Evolutionary conservation across 1,140 invertebrate species (phyloP).

Genomic region (Drosophila tsacasi): DNA sequence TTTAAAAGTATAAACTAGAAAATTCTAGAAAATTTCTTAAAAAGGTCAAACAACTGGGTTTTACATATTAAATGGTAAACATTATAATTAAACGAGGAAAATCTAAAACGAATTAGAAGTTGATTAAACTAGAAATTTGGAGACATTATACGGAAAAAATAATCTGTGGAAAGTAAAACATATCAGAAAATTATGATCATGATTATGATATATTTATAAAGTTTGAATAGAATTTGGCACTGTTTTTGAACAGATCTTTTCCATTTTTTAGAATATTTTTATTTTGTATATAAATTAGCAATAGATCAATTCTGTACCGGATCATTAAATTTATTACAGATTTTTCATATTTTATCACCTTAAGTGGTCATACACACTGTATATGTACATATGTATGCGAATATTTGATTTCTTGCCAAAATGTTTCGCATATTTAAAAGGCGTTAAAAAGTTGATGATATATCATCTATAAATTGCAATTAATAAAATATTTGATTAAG

Average conservation of each 20-base stretch:
- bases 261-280: background rate
- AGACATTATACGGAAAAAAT: too few relatives aligned
- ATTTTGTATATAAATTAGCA: background rate
- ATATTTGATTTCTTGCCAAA: conserved; percentile 12
- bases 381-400: background rate
- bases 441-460: background rate
- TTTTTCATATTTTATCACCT: background rate
- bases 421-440: background rate
- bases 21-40: too few relatives aligned
- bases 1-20: too few relatives aligned
- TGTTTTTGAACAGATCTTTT: background rate
- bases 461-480: conserved; percentile 4
- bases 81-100: too few relatives aligned
- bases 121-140: too few relatives aligned
- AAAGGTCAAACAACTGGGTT: too few relatives aligned
- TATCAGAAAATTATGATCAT: background rate
- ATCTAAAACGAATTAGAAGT: too few relatives aligned
- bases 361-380: background rate
- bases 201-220: background rate
- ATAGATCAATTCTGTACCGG: too few relatives aligned
- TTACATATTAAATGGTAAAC: too few relatives aligned
- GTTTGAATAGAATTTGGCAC: background rate
- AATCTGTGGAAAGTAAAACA: too few relatives aligned
- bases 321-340: background rate
- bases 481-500: background rate